A percentile compares a stretch with the other conserved stretches of the same genome.
Evolutionary conservation across 2,888 invertebrate species (phyloP).

Genomic region (Tipula vernalis): DNA sequence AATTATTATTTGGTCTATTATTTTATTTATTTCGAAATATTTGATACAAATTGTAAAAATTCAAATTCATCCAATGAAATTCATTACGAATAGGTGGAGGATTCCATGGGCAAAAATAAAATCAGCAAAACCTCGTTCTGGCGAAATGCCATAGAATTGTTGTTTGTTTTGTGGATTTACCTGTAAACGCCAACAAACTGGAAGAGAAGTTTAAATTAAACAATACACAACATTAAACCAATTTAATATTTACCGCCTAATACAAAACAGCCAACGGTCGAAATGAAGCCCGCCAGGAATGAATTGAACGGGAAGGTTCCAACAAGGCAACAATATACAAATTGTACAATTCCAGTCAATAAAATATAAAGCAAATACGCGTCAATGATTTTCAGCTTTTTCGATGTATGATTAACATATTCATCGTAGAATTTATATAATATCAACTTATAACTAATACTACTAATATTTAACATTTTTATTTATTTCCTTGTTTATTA

Average conservation of each 20-base stretch:
- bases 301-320: conserved; percentile 99
- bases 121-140: conserved; percentile 96
- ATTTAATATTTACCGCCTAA: conserved; percentile 65
- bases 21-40: not conserved
- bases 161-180: conserved; percentile 93
- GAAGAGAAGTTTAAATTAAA: conserved; percentile 28
- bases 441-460: too few relatives aligned
- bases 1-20: too few relatives aligned
- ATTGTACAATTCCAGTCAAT: conserved; percentile 90
- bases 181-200: conserved; percentile 92
- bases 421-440: conserved; percentile 79
- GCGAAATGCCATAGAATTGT: conserved; percentile 84
- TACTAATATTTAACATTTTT: conserved; percentile 53
- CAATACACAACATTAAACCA: not conserved
- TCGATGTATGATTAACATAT: conserved; percentile 76
- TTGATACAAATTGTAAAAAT: not conserved
- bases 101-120: conserved; percentile 97
- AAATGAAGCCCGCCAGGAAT: conserved; percentile 98
- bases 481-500: conserved; percentile 6
- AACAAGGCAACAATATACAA: conserved; percentile 90
- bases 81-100: conserved; percentile 93
- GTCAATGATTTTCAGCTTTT: conserved; percentile 91
- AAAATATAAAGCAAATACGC: conserved; percentile 91
- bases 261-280: conserved; percentile 92
- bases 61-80: conserved; percentile 80